Base-by-base conservation (phyloP, 2,888 invertebrate species). In the Ichneumon xanthorius region DNA sequence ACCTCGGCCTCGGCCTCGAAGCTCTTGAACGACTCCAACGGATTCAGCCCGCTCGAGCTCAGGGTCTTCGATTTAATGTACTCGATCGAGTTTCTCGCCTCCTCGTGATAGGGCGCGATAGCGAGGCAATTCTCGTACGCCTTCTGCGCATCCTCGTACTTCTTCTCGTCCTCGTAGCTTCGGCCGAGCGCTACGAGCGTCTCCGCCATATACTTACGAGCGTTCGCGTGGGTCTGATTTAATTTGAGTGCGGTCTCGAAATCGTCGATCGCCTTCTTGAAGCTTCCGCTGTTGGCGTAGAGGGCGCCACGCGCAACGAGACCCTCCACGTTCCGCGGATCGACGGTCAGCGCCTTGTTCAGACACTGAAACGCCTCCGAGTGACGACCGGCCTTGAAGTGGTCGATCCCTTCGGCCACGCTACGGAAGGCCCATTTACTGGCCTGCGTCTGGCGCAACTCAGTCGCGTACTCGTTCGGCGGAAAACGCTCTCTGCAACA, bases 351-450 rank as follows among this genome's bases (percentile, higher is more conserved):
- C 4, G 99, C 99, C 94, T 98, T 98, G 94, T 98, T 98, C 63
- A 98, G 95, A 92, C 98, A 98, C 93, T 98, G 98, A 94, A 99
- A 98, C 53, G 99, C 99, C 95, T 99, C 99, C 0, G 98, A 97
- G 94, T 98, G 98, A 90, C 97, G 96, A 65, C 98, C 98, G 67
- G 97, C 97, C 94, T 99, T 99, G 95, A 99, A 99, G 94, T 98
- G 97, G 92, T 97, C 97, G 90, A 99, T 98, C 33, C 99, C 99
- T 94, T 98, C 98, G n/a, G 98, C 98, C 33, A 99, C 99, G 92
- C 95, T 95, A 93, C 97, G 96, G 94, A 98, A 98, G 1, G 98
- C 98, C 98, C 98, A 98, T 94, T 98, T 98, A 93, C 97, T 97
- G 70, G 98, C 98, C 94, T 99, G 99, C 30, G 97, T 96, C 94